These are phyloP conservation scores for Agrypnia vestita DNA, from an alignment of 1,140 invertebrate species.

Conservation along the genomic window DNA sequence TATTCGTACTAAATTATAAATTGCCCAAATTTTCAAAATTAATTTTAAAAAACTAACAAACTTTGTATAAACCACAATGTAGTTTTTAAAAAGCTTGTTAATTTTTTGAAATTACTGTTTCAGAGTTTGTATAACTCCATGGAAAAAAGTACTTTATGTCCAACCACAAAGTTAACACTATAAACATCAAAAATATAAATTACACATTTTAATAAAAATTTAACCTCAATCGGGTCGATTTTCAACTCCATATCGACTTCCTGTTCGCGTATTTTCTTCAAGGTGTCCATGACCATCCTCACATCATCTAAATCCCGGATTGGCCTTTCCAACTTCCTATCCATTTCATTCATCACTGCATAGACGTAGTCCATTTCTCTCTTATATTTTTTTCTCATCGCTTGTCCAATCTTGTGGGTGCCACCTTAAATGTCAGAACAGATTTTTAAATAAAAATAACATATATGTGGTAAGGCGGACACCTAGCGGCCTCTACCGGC, in stretches of 20 bases:
- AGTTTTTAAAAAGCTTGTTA: too few relatives aligned
- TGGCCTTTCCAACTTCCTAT: constrained; percentile 88
- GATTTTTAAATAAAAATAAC: background rate
- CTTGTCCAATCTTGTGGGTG: constrained; percentile 87
- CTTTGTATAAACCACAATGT: too few relatives aligned
- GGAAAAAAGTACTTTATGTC: too few relatives aligned
- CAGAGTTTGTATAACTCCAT: too few relatives aligned
- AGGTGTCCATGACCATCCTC: constrained; percentile 91
- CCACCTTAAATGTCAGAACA: constrained; percentile 69
- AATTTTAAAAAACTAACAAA: too few relatives aligned
- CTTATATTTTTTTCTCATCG: constrained; percentile 93
- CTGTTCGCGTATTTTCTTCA: constrained; percentile 94
- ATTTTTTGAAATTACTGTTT: too few relatives aligned
- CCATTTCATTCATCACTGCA: constrained; percentile 93
- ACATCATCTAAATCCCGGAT: constrained; percentile 95
- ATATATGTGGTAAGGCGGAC: too few relatives aligned
- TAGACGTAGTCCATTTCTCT: constrained; percentile 96
- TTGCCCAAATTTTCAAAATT: too few relatives aligned
- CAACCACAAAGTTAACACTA: too few relatives aligned
- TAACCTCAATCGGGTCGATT: constrained; percentile 93
- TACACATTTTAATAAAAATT: background rate
- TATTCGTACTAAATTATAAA: too few relatives aligned
- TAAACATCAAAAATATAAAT: too few relatives aligned
- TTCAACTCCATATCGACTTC: constrained; percentile 96
- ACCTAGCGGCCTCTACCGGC: too few relatives aligned